A percentile compares a stretch with the other conserved stretches of the same genome.
Evolutionary conservation across 2,113 vertebrate species (phyloP).

Genomic region (Furnarius figulus): DNA sequence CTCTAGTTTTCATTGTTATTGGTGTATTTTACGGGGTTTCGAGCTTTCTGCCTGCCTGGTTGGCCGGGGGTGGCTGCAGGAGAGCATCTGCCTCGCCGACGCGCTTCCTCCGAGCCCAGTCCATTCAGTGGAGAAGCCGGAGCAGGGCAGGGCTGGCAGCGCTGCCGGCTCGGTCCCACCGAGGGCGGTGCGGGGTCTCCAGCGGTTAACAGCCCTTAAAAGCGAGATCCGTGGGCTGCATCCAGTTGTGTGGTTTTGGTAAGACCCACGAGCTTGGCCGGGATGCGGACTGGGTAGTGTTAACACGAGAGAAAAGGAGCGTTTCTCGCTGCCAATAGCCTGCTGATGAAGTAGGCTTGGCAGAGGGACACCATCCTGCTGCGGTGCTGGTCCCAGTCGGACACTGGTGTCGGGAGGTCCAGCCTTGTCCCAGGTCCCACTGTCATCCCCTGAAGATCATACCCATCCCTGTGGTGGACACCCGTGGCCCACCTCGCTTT

Average conservation of each 20-base stretch:
- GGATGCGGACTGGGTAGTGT: rapidly evolving
- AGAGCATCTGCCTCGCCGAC: not conserved
- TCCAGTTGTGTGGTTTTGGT: not conserved
- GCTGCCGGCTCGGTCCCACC: not conserved
- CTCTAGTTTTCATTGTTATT: not conserved
- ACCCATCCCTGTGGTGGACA: rapidly evolving
- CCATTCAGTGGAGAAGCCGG: not conserved
- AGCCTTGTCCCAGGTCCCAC: not conserved
- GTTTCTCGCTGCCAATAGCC: not conserved
- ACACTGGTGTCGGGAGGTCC: rapidly evolving
- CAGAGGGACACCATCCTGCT: not conserved
- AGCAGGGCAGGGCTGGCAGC: not conserved
- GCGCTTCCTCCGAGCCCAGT: rapidly evolving
- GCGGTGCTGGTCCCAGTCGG: not conserved
- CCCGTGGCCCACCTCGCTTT: not conserved
- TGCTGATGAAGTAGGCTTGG: not conserved
- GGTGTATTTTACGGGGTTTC: not conserved
- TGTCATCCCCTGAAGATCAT: rapidly evolving
- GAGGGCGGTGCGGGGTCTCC: not conserved
- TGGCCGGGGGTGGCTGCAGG: not conserved
- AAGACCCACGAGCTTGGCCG: not conserved
- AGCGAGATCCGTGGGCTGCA: rapidly evolving
- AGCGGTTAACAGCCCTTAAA: rapidly evolving
- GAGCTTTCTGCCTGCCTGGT: not conserved
- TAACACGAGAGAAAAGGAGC: rapidly evolving